Conservation (phyloP, 2,113 vertebrate genomes). For the Talpa occidentalis region DNA sequence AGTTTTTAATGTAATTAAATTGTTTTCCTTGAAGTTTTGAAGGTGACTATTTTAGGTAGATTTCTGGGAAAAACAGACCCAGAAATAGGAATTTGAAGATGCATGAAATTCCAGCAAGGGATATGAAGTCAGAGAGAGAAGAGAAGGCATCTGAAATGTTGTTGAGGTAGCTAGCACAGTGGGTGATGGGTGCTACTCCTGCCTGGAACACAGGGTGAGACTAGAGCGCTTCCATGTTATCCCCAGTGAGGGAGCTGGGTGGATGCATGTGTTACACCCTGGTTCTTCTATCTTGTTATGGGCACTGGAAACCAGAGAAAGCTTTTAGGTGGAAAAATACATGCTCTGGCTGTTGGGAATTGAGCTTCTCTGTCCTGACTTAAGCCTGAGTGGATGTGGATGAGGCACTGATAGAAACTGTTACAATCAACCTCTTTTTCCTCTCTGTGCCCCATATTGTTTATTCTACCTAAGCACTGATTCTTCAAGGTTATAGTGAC, state of each 20-base stretch:
- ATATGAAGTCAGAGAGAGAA: background rate
- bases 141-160: background rate
- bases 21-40: background rate
- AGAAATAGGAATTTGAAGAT: background rate
- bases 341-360: background rate
- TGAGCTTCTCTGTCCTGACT: background rate
- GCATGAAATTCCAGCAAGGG: background rate
- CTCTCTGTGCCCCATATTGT: background rate
- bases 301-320: background rate
- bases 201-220: too few relatives aligned
- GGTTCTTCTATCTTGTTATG: background rate
- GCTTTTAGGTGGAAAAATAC: background rate
- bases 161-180: background rate
- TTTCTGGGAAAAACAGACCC: constrained; percentile 1
- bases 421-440: background rate
- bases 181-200: background rate
- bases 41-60: background rate
- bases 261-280: background rate
- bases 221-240: background rate
- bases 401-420: background rate
- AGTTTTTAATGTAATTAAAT: background rate
- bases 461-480: background rate
- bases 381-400: background rate
- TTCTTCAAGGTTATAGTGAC: background rate
- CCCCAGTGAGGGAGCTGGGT: background rate